phyloP scores from a whole-genome alignment of 2,113 vertebrate species.

The Tragulus kanchil region DNA sequence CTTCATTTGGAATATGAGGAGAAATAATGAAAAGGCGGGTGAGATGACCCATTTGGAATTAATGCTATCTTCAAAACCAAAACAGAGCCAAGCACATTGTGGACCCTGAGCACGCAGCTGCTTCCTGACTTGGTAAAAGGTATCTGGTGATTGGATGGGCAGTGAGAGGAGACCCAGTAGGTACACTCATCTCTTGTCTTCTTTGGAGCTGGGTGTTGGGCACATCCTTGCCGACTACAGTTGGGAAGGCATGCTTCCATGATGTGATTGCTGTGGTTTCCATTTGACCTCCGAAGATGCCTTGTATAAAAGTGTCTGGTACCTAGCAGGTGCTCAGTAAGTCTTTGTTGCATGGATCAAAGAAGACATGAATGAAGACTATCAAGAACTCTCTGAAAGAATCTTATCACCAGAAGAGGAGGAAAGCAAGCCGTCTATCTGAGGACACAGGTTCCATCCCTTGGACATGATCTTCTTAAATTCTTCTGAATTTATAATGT shows the following conservation, averaged over 20 bases:
- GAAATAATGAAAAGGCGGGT: background rate
- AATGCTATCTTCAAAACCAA: background rate
- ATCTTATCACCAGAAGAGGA: constrained; percentile 47
- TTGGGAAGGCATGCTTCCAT: background rate
- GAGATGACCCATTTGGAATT: background rate
- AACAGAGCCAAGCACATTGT: constrained; percentile 2
- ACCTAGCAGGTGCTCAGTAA: background rate
- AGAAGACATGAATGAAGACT: constrained; percentile 57
- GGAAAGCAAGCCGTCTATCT: background rate
- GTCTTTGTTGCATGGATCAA: constrained; percentile 26
- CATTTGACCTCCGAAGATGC: constrained; percentile 35
- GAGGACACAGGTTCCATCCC: background rate
- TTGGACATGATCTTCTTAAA: constrained; percentile 15
- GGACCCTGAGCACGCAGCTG: constrained; percentile 57
- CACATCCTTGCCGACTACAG: background rate
- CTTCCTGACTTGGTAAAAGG: constrained; percentile 89
- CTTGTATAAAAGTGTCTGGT: background rate
- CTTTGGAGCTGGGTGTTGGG: background rate
- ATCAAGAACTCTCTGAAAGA: background rate
- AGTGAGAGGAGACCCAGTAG: background rate
- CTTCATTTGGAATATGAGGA: background rate
- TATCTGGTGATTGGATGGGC: constrained; percentile 64
- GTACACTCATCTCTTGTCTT: background rate
- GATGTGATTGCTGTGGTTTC: background rate
- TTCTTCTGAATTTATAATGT: constrained; percentile 26